These are phyloP conservation scores for Sphenodon punctatus DNA, from an alignment of 2,797 vertebrate genomes.

Conservation along the genomic window DNA sequence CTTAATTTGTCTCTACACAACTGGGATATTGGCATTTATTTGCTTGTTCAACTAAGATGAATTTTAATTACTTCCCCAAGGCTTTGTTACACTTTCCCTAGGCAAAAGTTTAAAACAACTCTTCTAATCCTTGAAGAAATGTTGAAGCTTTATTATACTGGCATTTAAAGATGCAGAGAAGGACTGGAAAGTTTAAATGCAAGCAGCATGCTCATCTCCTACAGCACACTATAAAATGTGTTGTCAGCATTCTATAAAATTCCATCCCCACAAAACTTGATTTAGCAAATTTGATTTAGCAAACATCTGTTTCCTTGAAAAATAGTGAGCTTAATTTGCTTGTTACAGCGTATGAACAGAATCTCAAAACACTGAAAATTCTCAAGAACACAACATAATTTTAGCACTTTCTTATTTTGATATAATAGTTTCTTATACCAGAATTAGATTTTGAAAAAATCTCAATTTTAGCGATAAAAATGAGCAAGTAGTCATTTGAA, in stretches of 20 bases:
- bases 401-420: slow-evolving; percentile 7
- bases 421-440: slow-evolving; percentile 17
- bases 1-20: background rate
- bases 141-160: background rate
- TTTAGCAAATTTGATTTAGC: no score
- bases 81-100: background rate
- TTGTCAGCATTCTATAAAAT: background rate
- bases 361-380: slow-evolving; percentile 21
- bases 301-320: background rate
- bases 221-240: background rate
- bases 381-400: slow-evolving; percentile 32
- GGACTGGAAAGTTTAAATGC: background rate
- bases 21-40: slow-evolving; percentile 4
- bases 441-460: slow-evolving; percentile 21
- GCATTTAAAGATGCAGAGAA: background rate
- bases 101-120: background rate
- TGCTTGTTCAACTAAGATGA: background rate
- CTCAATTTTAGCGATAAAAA: background rate
- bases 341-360: slow-evolving; percentile 1
- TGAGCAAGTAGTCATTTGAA: background rate
- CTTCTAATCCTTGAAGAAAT: background rate
- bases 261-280: background rate
- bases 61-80: background rate
- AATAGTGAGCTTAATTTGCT: background rate
- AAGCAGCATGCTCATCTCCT: background rate